Conservation (phyloP, 2,888 invertebrate species). For the Dexiosoma caninum region DNA sequence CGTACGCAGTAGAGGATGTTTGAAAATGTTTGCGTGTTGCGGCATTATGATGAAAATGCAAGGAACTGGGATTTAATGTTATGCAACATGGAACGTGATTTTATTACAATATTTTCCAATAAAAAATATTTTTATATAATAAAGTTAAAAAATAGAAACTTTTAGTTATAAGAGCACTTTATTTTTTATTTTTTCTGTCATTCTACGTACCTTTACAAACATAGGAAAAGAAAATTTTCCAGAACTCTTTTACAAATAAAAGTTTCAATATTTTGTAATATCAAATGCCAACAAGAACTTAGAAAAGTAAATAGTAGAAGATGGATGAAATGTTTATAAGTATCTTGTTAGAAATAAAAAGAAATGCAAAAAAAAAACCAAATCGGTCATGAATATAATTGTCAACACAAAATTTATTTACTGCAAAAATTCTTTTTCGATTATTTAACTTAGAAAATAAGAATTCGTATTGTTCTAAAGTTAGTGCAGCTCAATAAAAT, state of each 20-base stretch:
- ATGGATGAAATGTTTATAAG: conserved; percentile 42
- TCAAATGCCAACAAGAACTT: conserved; percentile 42
- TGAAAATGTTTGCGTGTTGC: neutral
- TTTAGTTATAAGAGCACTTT: conserved; percentile 20
- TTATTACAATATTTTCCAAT: conserved; percentile 50
- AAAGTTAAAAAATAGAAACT: conserved; percentile 24
- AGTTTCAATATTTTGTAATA: conserved; percentile 43
- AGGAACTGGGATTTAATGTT: conserved; percentile 48
- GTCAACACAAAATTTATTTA: conserved; percentile 43
- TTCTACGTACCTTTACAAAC: neutral
- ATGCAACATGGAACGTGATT: conserved; percentile 62
- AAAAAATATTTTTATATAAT: neutral
- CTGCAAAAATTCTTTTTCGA: neutral
- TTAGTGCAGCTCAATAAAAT: neutral
- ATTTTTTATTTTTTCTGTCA: no score
- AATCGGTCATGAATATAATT: neutral
- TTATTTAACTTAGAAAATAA: conserved; percentile 3
- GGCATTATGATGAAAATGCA: conserved; percentile 49
- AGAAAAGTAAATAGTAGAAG: conserved; percentile 21
- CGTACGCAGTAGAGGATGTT: neutral
- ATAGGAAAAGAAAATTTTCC: conserved; percentile 11
- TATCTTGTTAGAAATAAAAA: conserved; percentile 27
- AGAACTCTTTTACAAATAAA: neutral
- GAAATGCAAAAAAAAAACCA: no score
- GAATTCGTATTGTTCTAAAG: neutral